phyloP scores from a whole-genome alignment of 2,888 invertebrate genomes.

The Dryadula phaetusa region DNA sequence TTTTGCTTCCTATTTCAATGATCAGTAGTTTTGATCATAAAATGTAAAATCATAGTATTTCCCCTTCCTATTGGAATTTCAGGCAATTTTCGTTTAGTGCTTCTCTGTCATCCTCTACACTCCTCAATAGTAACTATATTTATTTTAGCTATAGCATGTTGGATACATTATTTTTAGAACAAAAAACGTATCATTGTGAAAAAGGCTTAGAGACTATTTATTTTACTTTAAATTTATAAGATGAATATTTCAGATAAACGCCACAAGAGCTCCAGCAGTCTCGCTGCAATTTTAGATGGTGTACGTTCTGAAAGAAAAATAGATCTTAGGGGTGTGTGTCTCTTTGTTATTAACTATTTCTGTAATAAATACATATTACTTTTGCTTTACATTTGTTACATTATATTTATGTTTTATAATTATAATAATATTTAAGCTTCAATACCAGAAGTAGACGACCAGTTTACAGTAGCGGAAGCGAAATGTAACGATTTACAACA shows the following conservation, averaged over 20 bases:
- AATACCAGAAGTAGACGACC: slow-evolving; percentile 72
- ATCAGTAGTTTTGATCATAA: neutral
- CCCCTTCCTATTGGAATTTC: neutral
- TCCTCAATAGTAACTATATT: too few relatives aligned
- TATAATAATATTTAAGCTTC: slow-evolving; percentile 55
- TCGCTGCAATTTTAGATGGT: slow-evolving; percentile 67
- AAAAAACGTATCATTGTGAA: too few relatives aligned
- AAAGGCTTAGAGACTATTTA: too few relatives aligned
- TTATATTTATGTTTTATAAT: neutral
- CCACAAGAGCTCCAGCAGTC: slow-evolving; percentile 76
- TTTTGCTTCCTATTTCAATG: neutral
- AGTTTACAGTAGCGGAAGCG: slow-evolving; percentile 69
- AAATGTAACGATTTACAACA: slow-evolving; percentile 73
- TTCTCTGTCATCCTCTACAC: too few relatives aligned
- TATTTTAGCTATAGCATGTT: too few relatives aligned
- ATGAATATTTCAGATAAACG: slow-evolving; percentile 67
- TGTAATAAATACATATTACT: neutral
- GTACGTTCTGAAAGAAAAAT: slow-evolving; percentile 74
- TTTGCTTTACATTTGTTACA: neutral
- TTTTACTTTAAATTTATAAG: neutral
- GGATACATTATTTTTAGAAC: too few relatives aligned
- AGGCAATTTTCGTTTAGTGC: too few relatives aligned
- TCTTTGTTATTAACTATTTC: neutral
- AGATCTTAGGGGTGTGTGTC: slow-evolving; percentile 61
- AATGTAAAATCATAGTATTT: neutral